Base-by-base conservation (phyloP, 1,140 invertebrate species). In the Meloidogyne exigua region DNA sequence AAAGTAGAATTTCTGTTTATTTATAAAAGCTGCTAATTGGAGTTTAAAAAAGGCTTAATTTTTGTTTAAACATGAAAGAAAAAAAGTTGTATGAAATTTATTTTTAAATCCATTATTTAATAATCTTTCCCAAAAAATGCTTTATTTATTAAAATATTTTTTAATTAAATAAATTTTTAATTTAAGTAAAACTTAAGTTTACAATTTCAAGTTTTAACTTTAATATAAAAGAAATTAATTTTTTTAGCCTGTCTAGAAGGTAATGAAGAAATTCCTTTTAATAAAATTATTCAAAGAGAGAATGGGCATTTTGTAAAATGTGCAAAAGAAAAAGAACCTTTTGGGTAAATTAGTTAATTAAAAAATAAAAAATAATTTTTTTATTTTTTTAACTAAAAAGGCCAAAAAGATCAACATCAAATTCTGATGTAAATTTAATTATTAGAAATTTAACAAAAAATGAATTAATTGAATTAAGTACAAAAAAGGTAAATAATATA, bases 161-260 rank as follows among this genome's bases (percentile, higher is more conserved):
- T n/a, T 44, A 65, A 65, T 28, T 23, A n/a, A n/a, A n/a, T 1
- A 32, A 32, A 71, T 39, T 39, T 39, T 39, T 39, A 9, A 0
- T 18, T 49, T 3, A 49, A 49, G 0, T 1, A 4, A 49, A 32
- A 32, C 28, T 32, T 32, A 32, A 32, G 28, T 32, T 32, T 32
- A 32, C 28, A 32, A 32, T 32, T n/a, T n/a, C 2, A 32, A 32
- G 28, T 32, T 32, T 32, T 3, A 32, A n/a, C n/a, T n/a, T n/a
- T 32, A 32, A 32, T 32, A 32, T 3, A 32, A 39, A 39, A 39
- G 10, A 28, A 15, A 15, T 42, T 42, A 57, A 32, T 32, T 49
- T 76, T 72, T 78, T 75, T 74, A 79, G 77, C 77, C 13, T 79
- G 77, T 57, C 4, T 79, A 23, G 76, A 79, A 26, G 77, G 77